Conservation (phyloP, 2,888 invertebrate genomes). For the Stenichneumon culpator region DNA sequence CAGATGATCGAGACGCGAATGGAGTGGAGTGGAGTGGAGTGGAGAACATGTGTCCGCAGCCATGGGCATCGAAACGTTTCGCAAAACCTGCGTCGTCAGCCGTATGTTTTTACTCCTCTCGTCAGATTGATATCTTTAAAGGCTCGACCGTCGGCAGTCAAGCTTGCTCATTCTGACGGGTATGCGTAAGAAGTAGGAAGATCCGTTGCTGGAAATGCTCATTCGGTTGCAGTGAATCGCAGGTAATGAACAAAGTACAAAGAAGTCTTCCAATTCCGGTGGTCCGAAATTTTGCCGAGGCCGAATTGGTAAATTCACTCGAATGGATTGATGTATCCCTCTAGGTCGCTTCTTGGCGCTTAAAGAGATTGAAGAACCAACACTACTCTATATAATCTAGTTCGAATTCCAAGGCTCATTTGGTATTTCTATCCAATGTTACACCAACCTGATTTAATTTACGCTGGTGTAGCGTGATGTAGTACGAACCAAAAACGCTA, state of each 20-base stretch:
- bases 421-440: too few relatives aligned
- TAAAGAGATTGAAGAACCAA: too few relatives aligned
- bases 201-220: neutral
- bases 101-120: constrained; percentile 14
- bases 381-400: too few relatives aligned
- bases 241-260: neutral
- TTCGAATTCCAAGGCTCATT: too few relatives aligned
- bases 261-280: neutral
- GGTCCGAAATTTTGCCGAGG: neutral
- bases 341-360: neutral
- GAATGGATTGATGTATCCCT: neutral
- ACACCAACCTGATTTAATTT: too few relatives aligned
- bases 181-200: neutral
- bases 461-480: too few relatives aligned
- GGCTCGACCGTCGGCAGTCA: neutral
- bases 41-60: constrained; percentile 74
- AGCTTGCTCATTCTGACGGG: neutral
- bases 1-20: constrained; percentile 55
- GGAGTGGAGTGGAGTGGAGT: constrained; percentile 66
- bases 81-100: constrained; percentile 59
- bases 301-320: neutral
- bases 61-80: constrained; percentile 67
- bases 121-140: constrained; percentile 32
- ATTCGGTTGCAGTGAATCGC: neutral
- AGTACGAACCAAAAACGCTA: too few relatives aligned